A percentile compares a stretch with the other conserved stretches of the same genome.
phyloP scores from a whole-genome alignment of 2,113 vertebrate genomes.

The Lichenostomus cassidix region DNA sequence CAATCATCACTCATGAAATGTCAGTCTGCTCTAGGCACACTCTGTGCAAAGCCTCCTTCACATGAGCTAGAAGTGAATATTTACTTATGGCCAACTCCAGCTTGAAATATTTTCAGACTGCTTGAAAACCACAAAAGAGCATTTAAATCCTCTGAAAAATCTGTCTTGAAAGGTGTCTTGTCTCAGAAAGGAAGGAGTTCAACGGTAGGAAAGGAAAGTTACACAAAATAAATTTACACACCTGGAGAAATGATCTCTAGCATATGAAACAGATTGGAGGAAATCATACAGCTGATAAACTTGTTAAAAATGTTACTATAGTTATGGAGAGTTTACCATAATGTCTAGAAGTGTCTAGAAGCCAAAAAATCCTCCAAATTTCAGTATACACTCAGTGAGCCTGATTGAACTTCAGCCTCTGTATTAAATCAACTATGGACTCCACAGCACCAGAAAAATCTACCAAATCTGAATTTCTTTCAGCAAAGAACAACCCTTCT shows the following conservation, averaged over 20 bases:
- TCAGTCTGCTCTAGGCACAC: slow-evolving; percentile 20
- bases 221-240: neutral
- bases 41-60: neutral
- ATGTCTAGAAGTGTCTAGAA: neutral
- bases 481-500: neutral
- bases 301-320: neutral
- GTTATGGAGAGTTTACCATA: neutral
- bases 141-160: neutral
- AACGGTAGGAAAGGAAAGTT: neutral
- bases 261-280: neutral
- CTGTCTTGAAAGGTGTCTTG: neutral
- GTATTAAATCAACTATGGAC: neutral
- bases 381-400: neutral
- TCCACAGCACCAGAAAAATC: neutral
- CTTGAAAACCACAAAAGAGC: neutral
- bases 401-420: neutral
- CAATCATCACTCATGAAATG: slow-evolving; percentile 49
- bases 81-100: neutral
- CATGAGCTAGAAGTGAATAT: neutral
- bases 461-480: neutral
- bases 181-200: neutral
- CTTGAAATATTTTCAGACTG: neutral
- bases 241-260: neutral
- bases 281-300: neutral
- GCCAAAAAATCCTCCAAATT: neutral